Evolutionary conservation across 30 jellyfish, hydroid and myxozoan species (phyloP).

Genomic region (Cassiopea andromeda): DNA sequence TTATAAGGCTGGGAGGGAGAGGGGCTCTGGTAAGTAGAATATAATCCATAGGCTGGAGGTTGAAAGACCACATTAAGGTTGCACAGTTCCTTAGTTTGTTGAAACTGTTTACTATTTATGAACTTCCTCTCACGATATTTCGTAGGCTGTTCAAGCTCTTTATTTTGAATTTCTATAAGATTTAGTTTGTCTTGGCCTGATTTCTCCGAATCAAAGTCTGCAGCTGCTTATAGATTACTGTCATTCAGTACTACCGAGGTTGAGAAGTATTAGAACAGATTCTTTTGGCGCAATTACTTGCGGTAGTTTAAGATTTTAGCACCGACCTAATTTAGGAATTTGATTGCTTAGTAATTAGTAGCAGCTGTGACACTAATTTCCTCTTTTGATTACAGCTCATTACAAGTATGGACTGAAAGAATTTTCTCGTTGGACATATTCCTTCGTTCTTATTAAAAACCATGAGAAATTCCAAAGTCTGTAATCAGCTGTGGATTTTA

Average conservation of each 20-base stretch:
- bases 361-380: constrained; percentile 11
- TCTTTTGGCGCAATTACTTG: background rate
- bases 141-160: background rate
- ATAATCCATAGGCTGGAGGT: too few species aligned
- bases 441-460: too few species aligned
- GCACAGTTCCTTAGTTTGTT: too few species aligned
- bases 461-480: too few species aligned
- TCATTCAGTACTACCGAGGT: background rate
- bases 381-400: background rate
- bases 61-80: too few species aligned
- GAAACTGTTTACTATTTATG: too few species aligned
- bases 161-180: background rate
- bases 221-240: constrained; percentile 12
- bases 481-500: too few species aligned
- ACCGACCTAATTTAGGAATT: background rate
- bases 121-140: too few species aligned
- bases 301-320: background rate
- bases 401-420: too few species aligned
- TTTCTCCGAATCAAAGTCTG: background rate
- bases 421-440: too few species aligned
- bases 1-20: too few species aligned
- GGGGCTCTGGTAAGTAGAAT: too few species aligned
- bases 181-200: background rate
- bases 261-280: background rate
- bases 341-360: background rate